Conservation (phyloP, 2,113 vertebrate species). For the Regulus satrapa region DNA sequence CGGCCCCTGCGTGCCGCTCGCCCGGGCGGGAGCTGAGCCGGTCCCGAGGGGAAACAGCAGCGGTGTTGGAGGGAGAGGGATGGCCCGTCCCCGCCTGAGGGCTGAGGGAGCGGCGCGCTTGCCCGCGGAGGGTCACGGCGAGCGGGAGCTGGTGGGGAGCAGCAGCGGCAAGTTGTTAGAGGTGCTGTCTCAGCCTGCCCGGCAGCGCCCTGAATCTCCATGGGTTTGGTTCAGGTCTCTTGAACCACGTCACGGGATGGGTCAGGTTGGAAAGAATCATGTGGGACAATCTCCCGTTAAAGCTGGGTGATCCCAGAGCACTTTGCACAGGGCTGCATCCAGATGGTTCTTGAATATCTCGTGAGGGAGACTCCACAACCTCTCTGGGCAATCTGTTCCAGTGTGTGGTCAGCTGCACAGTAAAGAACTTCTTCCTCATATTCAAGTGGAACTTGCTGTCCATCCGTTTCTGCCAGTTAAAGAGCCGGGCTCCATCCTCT, state of each 20-base stretch:
- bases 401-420: background rate
- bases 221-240: background rate
- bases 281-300: background rate
- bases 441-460: background rate
- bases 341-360: background rate
- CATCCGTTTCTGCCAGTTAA: background rate
- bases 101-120: accelerated
- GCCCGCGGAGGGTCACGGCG: accelerated
- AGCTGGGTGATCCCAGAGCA: background rate
- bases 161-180: background rate
- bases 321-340: background rate
- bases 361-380: background rate
- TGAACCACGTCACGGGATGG: accelerated
- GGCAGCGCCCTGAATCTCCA: background rate
- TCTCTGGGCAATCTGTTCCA: background rate
- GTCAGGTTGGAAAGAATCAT: background rate
- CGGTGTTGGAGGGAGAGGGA: too few relatives aligned
- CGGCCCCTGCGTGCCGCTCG: accelerated
- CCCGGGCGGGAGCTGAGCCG: accelerated
- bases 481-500: background rate
- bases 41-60: accelerated
- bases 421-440: background rate
- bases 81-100: accelerated
- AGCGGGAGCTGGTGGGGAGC: too few relatives aligned
- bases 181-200: too few relatives aligned